Percentiles rank a stretch among this genome's conserved stretches.
These are phyloP conservation scores for Regulus satrapa DNA, from an alignment of 2,113 vertebrate species.

Conservation along the genomic window DNA sequence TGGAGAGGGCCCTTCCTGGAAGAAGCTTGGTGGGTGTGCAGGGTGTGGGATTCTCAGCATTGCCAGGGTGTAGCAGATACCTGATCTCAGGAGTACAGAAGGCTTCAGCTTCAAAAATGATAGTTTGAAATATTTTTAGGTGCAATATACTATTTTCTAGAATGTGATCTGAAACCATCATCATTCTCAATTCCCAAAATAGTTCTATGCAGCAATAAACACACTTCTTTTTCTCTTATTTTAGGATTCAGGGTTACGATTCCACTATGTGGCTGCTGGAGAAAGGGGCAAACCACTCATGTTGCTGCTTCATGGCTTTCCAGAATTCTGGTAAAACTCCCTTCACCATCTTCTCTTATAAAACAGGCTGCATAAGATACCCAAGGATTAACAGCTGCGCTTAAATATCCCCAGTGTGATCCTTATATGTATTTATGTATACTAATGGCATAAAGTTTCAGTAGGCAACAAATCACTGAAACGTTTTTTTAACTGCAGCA, in stretches of 20 bases:
- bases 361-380: background rate
- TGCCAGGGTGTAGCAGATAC: background rate
- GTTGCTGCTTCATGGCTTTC: slow-evolving; percentile 95
- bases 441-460: background rate
- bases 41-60: background rate
- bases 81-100: background rate
- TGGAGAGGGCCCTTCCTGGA: background rate
- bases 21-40: background rate
- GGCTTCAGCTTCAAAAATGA: background rate
- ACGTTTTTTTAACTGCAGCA: background rate
- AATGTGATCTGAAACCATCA: background rate
- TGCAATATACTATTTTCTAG: background rate
- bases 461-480: background rate
- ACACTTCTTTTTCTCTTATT: slow-evolving; percentile 6
- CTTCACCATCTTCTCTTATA: background rate
- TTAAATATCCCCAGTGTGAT: background rate
- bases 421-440: background rate
- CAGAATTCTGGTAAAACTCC: slow-evolving; percentile 93
- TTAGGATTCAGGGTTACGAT: slow-evolving; percentile 94
- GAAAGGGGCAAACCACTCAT: slow-evolving; percentile 96
- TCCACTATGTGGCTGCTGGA: slow-evolving; percentile 96
- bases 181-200: background rate
- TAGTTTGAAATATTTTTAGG: background rate
- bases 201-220: background rate
- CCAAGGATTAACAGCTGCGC: background rate